Conservation (phyloP, 2,797 vertebrate species). For the Falco berigora region DNA sequence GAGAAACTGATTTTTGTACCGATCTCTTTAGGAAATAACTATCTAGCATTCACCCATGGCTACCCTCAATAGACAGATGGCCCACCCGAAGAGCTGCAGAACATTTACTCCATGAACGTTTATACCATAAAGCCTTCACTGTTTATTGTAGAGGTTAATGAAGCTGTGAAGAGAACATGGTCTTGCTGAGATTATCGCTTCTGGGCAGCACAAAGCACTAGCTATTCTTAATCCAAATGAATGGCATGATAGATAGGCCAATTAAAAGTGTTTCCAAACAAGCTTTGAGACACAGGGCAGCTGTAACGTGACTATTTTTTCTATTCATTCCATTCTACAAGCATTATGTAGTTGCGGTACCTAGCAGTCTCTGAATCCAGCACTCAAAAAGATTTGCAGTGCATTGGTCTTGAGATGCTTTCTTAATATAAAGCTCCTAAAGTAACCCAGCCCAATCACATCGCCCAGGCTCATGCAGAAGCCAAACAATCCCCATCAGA, state of each 20-base stretch:
- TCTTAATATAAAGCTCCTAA: background rate
- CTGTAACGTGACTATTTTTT: conserved; percentile 18
- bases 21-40: background rate
- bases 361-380: background rate
- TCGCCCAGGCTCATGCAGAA: background rate
- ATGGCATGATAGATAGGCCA: conserved; percentile 53
- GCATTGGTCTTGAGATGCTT: background rate
- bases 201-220: conserved; percentile 21
- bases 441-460: background rate
- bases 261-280: conserved; percentile 59
- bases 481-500: background rate
- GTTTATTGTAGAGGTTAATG: conserved; percentile 56
- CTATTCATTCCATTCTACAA: background rate
- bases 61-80: background rate
- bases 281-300: conserved; percentile 39
- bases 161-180: conserved; percentile 47
- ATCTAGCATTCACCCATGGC: background rate
- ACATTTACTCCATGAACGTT: background rate
- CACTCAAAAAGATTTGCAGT: background rate
- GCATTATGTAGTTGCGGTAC: background rate
- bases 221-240: conserved; percentile 40
- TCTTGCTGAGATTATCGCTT: conserved; percentile 52
- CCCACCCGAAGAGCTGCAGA: background rate
- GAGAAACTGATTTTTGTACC: background rate
- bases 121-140: background rate